Base-by-base conservation (phyloP, 2,113 vertebrate genomes). In the Chaetura pelagica region DNA sequence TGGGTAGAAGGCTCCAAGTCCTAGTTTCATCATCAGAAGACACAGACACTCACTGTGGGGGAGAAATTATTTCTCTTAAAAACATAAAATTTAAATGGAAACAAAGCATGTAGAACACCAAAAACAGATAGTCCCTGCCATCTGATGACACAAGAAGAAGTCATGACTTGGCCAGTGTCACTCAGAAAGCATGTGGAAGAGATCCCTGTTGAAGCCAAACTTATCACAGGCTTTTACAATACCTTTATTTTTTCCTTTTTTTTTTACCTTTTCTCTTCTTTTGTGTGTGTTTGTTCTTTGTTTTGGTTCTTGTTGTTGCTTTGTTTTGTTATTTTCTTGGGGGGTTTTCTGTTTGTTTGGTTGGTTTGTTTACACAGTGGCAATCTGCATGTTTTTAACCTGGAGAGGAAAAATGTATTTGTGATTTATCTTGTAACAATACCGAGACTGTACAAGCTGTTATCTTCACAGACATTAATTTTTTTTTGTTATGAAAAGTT, bases 91-190 rank as follows among this genome's bases (percentile, higher is more conserved):
- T 72, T n/a, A 49, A 59, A 42, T 54, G 15, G 22, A 11, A 6
- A 8, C 9, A 91, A 75, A 16, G 18, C 40, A 80, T 0, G 1
- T 10, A 40, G 32, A 59, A 64, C 7, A 21, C 22, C 6, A 55
- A 63, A 69, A 59, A 0, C 15, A 52, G 20, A 48, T 0, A 0
- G 38, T 40, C 4, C 19, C 21, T 58, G 10, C 26, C 20, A 30
- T 54, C 44, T 58, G 29, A 35, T 48, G 30, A 42, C 26, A 67
- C 29, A 35, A 10, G 26, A 84, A 76, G 79, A 62, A 84, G 46
- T 26, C 16, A 48, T 30, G 48, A 58, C n/a, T 81, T 52, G 30
- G 30, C 27, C 18, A 38, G 30, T 42, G 55, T 77, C 42, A 73
- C 23, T 35, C 4, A 2, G 49, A 85, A 72, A 77, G 20, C 54